phyloP scores from a whole-genome alignment of 2,113 vertebrate genomes.

The Eira barbara region DNA sequence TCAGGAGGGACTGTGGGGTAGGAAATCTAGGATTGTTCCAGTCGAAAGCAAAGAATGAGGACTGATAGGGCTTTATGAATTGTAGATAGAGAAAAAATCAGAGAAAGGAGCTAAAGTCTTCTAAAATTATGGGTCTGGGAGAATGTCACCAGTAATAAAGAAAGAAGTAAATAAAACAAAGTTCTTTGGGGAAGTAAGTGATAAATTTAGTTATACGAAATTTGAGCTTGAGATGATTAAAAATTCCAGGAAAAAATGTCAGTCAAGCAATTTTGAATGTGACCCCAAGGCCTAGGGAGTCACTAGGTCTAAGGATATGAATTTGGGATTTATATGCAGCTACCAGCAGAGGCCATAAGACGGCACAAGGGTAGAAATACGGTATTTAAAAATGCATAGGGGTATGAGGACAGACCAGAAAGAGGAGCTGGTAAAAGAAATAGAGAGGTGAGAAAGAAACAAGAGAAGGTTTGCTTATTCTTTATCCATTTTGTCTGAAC shows the following conservation, averaged over 20 bases:
- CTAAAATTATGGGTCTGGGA: not conserved
- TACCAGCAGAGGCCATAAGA: not conserved
- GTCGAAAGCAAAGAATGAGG: not conserved
- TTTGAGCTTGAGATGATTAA: not conserved
- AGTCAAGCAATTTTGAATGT: not conserved
- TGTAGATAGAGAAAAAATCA: not conserved
- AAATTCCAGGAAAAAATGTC: not conserved
- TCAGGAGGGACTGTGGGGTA: not conserved
- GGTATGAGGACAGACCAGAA: not conserved
- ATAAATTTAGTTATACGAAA: not conserved
- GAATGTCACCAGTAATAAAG: not conserved
- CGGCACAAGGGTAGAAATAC: not conserved
- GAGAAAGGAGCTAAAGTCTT: not conserved
- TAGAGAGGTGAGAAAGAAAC: not conserved
- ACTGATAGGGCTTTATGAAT: not conserved
- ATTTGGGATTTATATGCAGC: not conserved
- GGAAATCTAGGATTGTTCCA: not conserved
- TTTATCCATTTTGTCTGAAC: not conserved
- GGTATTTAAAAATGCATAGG: not conserved
- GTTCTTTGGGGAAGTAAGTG: not conserved
- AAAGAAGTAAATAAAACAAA: not conserved
- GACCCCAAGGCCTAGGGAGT: not conserved
- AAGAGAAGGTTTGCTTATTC: not conserved
- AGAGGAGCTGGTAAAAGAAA: not conserved
- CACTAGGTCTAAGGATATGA: not conserved